Evolutionary conservation across 2,888 invertebrate genomes (phyloP), one percentile per base, ranked within the genome.

Genomic region (Agriotes lineatus): DNA sequence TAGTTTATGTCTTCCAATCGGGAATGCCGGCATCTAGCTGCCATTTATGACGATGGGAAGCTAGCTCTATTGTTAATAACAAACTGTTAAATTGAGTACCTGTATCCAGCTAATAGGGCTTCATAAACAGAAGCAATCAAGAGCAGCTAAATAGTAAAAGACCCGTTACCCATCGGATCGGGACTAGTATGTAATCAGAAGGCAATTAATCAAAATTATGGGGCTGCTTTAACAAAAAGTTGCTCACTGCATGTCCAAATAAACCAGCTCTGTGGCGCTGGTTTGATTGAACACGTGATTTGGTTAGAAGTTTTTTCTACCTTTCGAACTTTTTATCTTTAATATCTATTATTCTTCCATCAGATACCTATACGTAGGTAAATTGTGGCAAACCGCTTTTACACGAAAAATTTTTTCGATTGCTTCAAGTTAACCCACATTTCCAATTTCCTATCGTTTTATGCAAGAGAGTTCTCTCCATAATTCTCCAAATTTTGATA

Each of bases 141-240:
- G 58, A 65, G 30, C 30, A 42, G 52, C 39, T 52, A 45, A 59
- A 39, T 22, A 60, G 33, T 42, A 66, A 59, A 66, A 50, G 52
- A 50, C 22, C 66, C 66, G 66, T 66, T 66, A 66, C 25, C 59
- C 25, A 19, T 39, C 66, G 37, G 52, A 59, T 52, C 56, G 52
- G 50, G 52, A 50, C 39, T 59, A 66, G 58, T 25, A 18, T 52
- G 59, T 42, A 66, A 64, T 52, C 58, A 39, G 37, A 60, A 45
- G 42, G 19, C 59, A 66, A 66, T 66, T 66, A 66, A 66, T 66
- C 58, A 66, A 59, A 66, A 66, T 59, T 60, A 44, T 37, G 16
- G 18, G 22, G 42, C 20, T 44, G 30, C 33, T 57, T 61, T 45
- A 45, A 33, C 19, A 57, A 56, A 64, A 56, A 56, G 25, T 58